A percentile compares a stretch with the other conserved stretches of the same genome.
These are phyloP conservation scores for Austrolebias charrua DNA, from an alignment of 2,797 vertebrate species.

Conservation along the genomic window DNA sequence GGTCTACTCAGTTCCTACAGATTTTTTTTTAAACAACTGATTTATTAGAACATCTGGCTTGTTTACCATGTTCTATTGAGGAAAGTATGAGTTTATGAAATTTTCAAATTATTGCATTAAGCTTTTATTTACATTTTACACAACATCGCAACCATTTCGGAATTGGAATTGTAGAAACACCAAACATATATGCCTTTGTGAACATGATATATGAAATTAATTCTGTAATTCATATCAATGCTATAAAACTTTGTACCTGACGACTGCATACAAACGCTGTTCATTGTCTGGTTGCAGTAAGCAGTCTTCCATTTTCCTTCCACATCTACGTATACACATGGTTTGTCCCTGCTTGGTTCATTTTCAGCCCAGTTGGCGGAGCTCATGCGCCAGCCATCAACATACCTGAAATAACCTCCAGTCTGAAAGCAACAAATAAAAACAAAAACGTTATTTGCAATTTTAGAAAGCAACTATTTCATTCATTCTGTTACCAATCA, in stretches of 20 bases:
- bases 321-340: conserved; percentile 86
- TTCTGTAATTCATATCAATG: not conserved
- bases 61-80: too few relatives aligned
- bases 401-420: conserved; percentile 80
- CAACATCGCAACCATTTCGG: too few relatives aligned
- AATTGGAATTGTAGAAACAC: too few relatives aligned
- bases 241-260: conserved; percentile 72
- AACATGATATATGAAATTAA: not conserved
- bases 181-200: too few relatives aligned
- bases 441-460: too few relatives aligned
- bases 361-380: conserved; percentile 81
- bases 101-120: too few relatives aligned
- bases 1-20: too few relatives aligned
- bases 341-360: conserved; percentile 82
- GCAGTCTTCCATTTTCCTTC: conserved; percentile 87
- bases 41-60: too few relatives aligned
- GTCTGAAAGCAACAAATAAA: conserved; percentile 73
- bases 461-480: too few relatives aligned
- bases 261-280: conserved; percentile 85
- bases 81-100: too few relatives aligned
- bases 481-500: not conserved
- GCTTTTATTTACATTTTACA: too few relatives aligned
- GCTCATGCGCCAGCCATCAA: conserved; percentile 86
- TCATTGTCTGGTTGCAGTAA: conserved; percentile 83
- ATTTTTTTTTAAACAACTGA: too few relatives aligned